Base-by-base conservation (phyloP, 2,888 invertebrate genomes). In the Scaptomyza tumidula region DNA sequence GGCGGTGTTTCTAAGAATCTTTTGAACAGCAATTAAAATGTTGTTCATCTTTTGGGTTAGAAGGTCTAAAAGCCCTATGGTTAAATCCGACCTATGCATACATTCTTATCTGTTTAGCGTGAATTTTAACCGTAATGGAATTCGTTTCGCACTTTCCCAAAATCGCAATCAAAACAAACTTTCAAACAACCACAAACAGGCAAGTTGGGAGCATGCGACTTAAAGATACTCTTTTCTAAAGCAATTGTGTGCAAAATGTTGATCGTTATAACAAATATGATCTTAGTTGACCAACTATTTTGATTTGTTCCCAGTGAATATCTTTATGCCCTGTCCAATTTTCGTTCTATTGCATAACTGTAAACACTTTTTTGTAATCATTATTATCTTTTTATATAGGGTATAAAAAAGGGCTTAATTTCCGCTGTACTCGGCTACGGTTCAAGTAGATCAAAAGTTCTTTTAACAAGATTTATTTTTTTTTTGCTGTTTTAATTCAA, bases 11-110 rank as follows among this genome's bases (percentile, higher is more conserved):
- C 39, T 39, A 7, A 16, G 48, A 35, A 59, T 57, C 56, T 57
- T 72, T 53, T 52, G 43, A 27, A 13, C 19, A 53, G 58, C 80
- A 80, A 80, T 80, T 80, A 80, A 81, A 80, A 80, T 59, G 61
- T 69, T 64, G 61, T 78, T 72, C 71, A 67, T 57, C 46, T 31
- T 39, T 37, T 11, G 50, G 29, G 54, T 29, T 29, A 24, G 10
- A 24, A 43, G 53, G 31, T 39, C 27, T 27, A 31, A 53, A 27
- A 6, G n/a, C 19, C 13, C 37, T 46, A 45, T 27, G 11, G 19
- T 11, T 11, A 39, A 39, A 44, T 43, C 14, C 16, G 37, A 13
- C 33, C 19, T 24, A 14, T n/a, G 9, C 44, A 14, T n/a, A 19
- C 50, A 31, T 46, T 43, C 37, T 31, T 59, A 52, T 44, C 44